phyloP scores from a whole-genome alignment of 2,113 vertebrate species.

The Falco punctatus region DNA sequence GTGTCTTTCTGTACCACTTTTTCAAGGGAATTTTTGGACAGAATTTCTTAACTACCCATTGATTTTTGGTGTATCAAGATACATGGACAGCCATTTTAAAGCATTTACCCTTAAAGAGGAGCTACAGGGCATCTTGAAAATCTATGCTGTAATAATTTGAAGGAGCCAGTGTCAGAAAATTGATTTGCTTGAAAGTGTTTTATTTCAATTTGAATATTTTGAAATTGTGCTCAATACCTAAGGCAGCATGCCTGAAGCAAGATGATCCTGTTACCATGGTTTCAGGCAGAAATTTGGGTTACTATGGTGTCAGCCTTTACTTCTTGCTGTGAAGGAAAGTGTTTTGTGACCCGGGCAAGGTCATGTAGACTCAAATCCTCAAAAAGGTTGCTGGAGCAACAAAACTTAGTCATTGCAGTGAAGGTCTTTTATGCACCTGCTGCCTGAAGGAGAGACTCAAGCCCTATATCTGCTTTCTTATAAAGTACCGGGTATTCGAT shows the following conservation, averaged over 20 bases:
- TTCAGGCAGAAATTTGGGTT: constrained; percentile 54
- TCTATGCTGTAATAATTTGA: not conserved
- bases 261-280: constrained; percentile 61
- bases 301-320: constrained; percentile 54
- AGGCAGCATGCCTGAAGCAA: constrained; percentile 10
- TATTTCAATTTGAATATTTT: constrained; percentile 50
- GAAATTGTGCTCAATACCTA: not conserved
- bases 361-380: constrained; percentile 44
- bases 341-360: constrained; percentile 52
- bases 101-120: not conserved
- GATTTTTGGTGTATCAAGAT: not conserved
- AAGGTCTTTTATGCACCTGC: not conserved
- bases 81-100: not conserved
- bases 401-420: constrained; percentile 13
- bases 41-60: not conserved
- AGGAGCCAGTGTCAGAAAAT: not conserved
- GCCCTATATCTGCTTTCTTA: rapidly evolving
- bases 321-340: constrained; percentile 17
- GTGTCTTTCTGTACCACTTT: not conserved
- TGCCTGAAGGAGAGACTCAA: not conserved
- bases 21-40: not conserved
- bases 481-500: not conserved
- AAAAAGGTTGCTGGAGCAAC: constrained; percentile 27
- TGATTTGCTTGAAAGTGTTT: constrained; percentile 27
- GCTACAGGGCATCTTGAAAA: not conserved